Conservation (phyloP, 2,113 vertebrate species). For the Aegithalos caudatus region DNA sequence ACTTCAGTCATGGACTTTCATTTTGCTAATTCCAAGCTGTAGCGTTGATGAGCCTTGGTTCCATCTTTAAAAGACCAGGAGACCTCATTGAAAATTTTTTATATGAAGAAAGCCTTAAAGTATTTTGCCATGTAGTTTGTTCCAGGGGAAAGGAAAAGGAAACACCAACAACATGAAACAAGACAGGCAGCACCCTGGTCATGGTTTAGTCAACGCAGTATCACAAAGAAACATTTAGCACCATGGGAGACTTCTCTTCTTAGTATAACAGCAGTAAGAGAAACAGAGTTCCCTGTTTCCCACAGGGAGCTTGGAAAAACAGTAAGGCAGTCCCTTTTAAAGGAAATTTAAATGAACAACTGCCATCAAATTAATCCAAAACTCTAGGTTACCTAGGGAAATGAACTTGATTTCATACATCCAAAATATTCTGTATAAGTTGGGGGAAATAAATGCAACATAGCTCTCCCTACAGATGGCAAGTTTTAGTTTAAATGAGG, state of each 20-base stretch:
- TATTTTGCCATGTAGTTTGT: background rate
- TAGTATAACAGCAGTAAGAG: background rate
- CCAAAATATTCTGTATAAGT: background rate
- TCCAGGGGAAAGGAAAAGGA: background rate
- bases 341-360: background rate
- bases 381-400: background rate
- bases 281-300: background rate
- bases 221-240: background rate
- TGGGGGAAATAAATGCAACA: background rate
- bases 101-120: background rate
- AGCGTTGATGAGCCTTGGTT: fast-evolving
- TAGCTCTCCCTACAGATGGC: background rate
- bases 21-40: background rate
- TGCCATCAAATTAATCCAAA: background rate
- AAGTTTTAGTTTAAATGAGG: background rate
- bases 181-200: background rate
- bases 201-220: background rate
- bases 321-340: background rate
- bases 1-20: background rate
- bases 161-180: background rate
- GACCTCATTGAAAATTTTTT: background rate
- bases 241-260: background rate
- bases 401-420: background rate
- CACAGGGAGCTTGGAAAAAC: background rate
- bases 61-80: background rate